Percentiles rank a stretch among this genome's conserved stretches.
These are phyloP conservation scores for Brachionus asplanchnoidis DNA, from an alignment of 1,140 invertebrate genomes.

Conservation along the genomic window DNA sequence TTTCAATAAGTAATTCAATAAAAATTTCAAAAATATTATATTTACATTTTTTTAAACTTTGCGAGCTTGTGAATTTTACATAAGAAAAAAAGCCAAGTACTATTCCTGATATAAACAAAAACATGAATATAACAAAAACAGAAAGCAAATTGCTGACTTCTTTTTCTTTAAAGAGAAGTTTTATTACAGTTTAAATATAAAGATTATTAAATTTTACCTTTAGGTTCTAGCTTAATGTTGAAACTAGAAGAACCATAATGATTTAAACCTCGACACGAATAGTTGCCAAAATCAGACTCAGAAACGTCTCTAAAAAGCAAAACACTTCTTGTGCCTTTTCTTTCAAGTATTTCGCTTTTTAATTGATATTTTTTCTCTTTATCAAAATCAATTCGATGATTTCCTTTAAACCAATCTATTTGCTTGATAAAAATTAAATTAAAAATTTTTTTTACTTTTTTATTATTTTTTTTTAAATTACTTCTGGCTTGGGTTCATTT, in stretches of 20 bases:
- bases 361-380: not conserved
- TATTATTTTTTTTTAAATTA: not conserved
- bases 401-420: conserved; percentile 30
- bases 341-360: not conserved
- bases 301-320: not conserved
- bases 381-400: conserved; percentile 18
- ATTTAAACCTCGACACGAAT: conserved; percentile 12
- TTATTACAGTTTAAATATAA: not conserved
- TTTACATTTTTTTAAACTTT: not conserved
- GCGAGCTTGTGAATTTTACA: not conserved
- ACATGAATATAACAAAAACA: conserved; percentile 15
- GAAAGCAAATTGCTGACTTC: not conserved
- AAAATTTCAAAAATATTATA: not conserved
- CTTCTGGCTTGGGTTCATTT: conserved; percentile 26
- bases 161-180: not conserved
- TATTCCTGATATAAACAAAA: conserved; percentile 28
- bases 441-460: not conserved
- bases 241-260: conserved; percentile 1
- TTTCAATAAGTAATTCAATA: not conserved
- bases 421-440: not conserved
- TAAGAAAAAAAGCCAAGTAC: conserved; percentile 24
- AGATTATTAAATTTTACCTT: not conserved
- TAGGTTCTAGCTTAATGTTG: not conserved
- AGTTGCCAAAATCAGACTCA: conserved; percentile 29
- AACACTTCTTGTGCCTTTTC: conserved; percentile 21